phyloP scores from a whole-genome alignment of 2,797 vertebrate genomes.

The Xyrichtys novacula region DNA sequence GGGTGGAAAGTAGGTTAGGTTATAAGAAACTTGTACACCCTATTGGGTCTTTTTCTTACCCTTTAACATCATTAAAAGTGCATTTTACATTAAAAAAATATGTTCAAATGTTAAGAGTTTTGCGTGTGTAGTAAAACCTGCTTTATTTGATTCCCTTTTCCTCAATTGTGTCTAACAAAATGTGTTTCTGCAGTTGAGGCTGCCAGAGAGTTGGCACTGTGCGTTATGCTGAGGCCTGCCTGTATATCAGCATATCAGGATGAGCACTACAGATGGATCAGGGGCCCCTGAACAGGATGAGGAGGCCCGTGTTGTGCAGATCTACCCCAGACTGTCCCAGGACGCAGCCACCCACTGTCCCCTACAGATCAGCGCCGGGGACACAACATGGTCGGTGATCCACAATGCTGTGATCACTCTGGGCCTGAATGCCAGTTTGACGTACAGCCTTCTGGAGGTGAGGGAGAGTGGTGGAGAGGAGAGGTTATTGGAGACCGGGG shows the following conservation, averaged over 20 bases:
- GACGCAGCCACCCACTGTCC: conserved; percentile 82
- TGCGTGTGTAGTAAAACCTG: neutral
- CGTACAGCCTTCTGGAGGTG: conserved; percentile 91
- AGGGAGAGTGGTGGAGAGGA: conserved; percentile 84
- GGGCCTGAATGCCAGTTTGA: conserved; percentile 81
- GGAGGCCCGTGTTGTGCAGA: conserved; percentile 84
- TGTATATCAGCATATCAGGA: conserved; percentile 79
- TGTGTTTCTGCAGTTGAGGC: conserved; percentile 68
- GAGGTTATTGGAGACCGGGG: conserved; percentile 84
- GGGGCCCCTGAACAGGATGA: conserved; percentile 73
- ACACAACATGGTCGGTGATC: conserved; percentile 85
- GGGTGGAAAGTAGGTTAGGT: neutral
- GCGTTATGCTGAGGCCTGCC: conserved; percentile 85
- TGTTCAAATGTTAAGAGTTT: neutral
- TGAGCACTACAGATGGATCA: conserved; percentile 87
- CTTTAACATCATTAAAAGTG: neutral
- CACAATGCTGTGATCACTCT: conserved; percentile 81
- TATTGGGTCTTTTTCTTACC: neutral
- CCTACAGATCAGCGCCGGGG: conserved; percentile 84
- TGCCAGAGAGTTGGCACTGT: conserved; percentile 56
- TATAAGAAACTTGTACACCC: neutral
- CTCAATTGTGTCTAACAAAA: neutral
- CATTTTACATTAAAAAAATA: neutral
- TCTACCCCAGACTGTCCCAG: conserved; percentile 86
- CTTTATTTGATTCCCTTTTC: neutral